Base-by-base conservation (phyloP, 92 coral and sea anemone genomes). In the Desmophyllum pertusum region DNA sequence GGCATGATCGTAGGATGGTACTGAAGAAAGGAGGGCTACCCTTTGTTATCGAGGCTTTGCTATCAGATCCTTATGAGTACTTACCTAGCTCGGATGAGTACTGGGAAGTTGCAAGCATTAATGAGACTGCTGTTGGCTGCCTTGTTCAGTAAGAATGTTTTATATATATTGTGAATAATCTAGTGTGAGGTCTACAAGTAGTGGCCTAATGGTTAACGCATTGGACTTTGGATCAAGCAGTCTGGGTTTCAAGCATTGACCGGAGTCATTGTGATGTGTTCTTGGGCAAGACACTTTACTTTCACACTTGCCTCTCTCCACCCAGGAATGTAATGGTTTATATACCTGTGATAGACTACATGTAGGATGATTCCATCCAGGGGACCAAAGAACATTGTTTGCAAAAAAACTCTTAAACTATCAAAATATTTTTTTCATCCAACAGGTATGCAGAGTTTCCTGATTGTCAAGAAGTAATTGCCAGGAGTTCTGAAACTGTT, bases 51-150 rank as follows among this genome's bases (percentile, higher is more conserved):
- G 89, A 87, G 72, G 95, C 98, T 11, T 75, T 94, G 65, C 86
- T 89, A 3, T 74, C 88, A 8, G 89, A 94, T 62, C 93, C 98
- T 14, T 76, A 73, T 61, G 73, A 59, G 45, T 41, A 87, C 76
- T 14, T 78, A 7, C 69, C 89, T 45, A 79, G 77, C 27, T 91
- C 88, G 19, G 94, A 86, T 79, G 95, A 93, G 76, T 94, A 89
- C 40, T 89, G 90, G 95, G 92, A 87, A 25, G 89, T 92, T 27
- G 90, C 84, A 38, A 92, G 93, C 39, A 86, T 94, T 5, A 92
- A 94, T 55, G 95, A 94, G 72, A 87, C 98, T 41, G 98, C 98
- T 74, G 95, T 94, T 38, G 98, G 98, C 38, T 92, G 98, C 74
- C 90, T 94, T 68, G 93, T 89, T 55, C 95, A 92, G 98, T 93